Conservation (phyloP, 2,888 invertebrate genomes). For the Listrodromus nycthemerus region DNA sequence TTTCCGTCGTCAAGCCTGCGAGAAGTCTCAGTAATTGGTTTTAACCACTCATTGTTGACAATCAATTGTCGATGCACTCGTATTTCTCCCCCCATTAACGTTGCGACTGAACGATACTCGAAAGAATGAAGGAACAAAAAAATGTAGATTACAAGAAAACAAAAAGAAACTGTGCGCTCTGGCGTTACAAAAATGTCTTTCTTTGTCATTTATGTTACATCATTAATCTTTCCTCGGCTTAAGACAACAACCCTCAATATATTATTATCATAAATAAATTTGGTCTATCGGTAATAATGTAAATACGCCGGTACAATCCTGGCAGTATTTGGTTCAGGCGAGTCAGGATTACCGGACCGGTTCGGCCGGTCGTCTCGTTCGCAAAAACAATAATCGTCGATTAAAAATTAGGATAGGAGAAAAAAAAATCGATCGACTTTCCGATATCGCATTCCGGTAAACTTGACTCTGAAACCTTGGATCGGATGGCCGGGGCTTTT, state of each 20-base stretch:
- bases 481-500: constrained; percentile 77
- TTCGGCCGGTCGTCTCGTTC: neutral
- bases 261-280: constrained; percentile 85
- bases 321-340: constrained; percentile 83
- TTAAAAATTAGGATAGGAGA: neutral
- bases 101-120: neutral
- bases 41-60: neutral
- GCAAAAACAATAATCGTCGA: constrained; percentile 6
- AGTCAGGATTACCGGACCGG: constrained; percentile 76
- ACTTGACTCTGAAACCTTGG: constrained; percentile 76
- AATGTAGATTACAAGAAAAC: constrained; percentile 30
- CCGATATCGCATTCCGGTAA: constrained; percentile 75
- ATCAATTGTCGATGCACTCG: constrained; percentile 30
- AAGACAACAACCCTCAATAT: constrained; percentile 82
- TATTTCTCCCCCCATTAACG: constrained; percentile 15
- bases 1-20: neutral
- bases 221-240: constrained; percentile 81
- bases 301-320: constrained; percentile 83
- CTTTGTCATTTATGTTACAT: constrained; percentile 79
- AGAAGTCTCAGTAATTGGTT: neutral
- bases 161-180: constrained; percentile 81
- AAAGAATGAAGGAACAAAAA: constrained; percentile 22
- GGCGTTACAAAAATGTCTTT: constrained; percentile 81
- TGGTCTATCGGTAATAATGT: constrained; percentile 84
- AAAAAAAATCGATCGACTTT: constrained; percentile 19